Percentiles rank a stretch among this genome's conserved stretches.
phyloP scores from a whole-genome alignment of 2,113 vertebrate species.

The Phalacrocorax pelagicus region DNA sequence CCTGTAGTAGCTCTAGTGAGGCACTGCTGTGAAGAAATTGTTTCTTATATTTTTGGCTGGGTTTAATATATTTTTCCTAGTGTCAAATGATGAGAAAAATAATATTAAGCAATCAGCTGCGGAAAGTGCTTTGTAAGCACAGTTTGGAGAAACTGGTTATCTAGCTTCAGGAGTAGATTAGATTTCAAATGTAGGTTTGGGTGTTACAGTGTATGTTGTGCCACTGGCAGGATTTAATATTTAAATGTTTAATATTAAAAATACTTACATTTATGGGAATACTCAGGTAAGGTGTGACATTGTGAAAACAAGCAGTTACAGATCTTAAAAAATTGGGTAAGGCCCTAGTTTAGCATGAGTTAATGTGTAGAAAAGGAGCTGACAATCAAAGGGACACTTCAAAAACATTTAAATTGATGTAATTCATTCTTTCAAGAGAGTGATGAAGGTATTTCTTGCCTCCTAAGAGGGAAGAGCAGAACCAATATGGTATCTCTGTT shows the following conservation, averaged over 20 bases:
- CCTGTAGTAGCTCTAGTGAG: not conserved
- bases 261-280: not conserved
- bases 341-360: not conserved
- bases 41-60: not conserved
- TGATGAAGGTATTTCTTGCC: not conserved
- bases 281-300: not conserved
- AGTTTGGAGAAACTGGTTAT: not conserved
- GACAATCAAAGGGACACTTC: not conserved
- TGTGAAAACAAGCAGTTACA: not conserved
- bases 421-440: not conserved
- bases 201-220: not conserved
- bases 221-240: not conserved
- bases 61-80: not conserved
- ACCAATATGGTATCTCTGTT: not conserved
- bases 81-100: not conserved
- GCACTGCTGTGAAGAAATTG: not conserved
- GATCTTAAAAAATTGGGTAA: not conserved
- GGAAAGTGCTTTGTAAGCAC: not conserved
- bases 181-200: not conserved
- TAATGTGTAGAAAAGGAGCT: not conserved
- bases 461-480: not conserved
- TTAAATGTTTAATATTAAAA: not conserved
- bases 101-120: fast-evolving
- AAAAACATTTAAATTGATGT: not conserved
- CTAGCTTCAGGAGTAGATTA: not conserved